Base-by-base conservation (phyloP, 2,797 vertebrate species). In the Periophthalmus magnuspinnatus region DNA sequence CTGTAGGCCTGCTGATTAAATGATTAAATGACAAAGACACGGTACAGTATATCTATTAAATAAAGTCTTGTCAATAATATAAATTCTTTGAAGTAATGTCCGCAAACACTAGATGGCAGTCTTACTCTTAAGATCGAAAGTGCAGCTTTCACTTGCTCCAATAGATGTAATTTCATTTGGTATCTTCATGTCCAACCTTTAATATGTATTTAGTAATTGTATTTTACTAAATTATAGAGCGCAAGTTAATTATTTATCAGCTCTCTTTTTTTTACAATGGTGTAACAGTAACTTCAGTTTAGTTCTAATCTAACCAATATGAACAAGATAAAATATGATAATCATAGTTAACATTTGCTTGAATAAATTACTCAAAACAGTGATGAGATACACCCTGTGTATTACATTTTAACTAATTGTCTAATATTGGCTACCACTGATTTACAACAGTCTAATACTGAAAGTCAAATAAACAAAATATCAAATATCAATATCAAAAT, bases 41-140 rank as follows among this genome's bases (percentile, higher is more conserved):
- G n/a, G n/a, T n/a, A 50, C 19, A 50, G 7, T 57, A 14, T 22
- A 57, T 56, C 22, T 8, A 14, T 52, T 11, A 56, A 22, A 55
- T 24, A 56, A 56, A 24, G 21, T 24, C 11, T 10, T 9, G 13
- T 19, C 17, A 19, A n/a, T 36, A 34, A 60, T 58, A 32, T 17
- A 33, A 32, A 6, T 58, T 7, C 6, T 48, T 50, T 48, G 21
- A 11, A 65, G 8, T 71, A 5, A n/a, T n/a, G 9, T 5, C 0
- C 41, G 16, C 2, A 0, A 63, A 19, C 91, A 74, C 78, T 65
- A 89, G 87, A 74, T 67, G 76, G 71, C 66, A 82, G 81, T 79
- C 5, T 78, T 59, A 63, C 19, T 78, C 8, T 86, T 81, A 70
- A 16, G 24, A 80, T 14, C 0, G 61, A 61, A 63, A 47, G 36